Conservation (phyloP, 1,140 invertebrate species). For the Samia ricini region DNA sequence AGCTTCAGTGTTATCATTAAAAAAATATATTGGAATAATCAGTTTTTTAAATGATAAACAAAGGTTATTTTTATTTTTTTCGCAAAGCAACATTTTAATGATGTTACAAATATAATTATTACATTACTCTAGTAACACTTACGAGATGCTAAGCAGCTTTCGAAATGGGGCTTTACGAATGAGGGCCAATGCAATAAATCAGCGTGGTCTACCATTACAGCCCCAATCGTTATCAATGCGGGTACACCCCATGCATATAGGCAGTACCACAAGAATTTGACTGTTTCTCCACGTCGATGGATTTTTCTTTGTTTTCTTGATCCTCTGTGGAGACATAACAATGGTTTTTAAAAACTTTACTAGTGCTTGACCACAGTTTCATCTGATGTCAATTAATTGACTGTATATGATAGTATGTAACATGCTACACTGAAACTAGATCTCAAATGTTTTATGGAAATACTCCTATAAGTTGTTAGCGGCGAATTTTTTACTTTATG, state of each 20-base stretch:
- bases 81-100: background rate
- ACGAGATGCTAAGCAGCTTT: constrained; percentile 1
- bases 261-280: constrained; percentile 10
- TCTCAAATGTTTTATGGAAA: too few relatives aligned
- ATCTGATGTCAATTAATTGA: too few relatives aligned
- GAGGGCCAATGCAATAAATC: background rate
- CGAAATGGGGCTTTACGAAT: background rate
- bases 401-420: too few relatives aligned
- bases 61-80: background rate
- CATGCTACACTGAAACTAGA: too few relatives aligned
- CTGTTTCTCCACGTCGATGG: background rate
- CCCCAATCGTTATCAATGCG: background rate
- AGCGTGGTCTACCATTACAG: background rate
- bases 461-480: too few relatives aligned
- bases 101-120: too few relatives aligned
- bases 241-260: constrained; percentile 3
- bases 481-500: too few relatives aligned
- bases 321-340: background rate
- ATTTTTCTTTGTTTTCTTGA: background rate
- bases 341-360: background rate
- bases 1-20: too few relatives aligned
- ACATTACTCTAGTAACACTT: background rate
- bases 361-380: too few relatives aligned
- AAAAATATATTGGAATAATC: too few relatives aligned
- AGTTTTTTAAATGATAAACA: too few relatives aligned